Base-by-base conservation (phyloP, 2,113 vertebrate genomes). In the Microtus ochrogaster region DNA sequence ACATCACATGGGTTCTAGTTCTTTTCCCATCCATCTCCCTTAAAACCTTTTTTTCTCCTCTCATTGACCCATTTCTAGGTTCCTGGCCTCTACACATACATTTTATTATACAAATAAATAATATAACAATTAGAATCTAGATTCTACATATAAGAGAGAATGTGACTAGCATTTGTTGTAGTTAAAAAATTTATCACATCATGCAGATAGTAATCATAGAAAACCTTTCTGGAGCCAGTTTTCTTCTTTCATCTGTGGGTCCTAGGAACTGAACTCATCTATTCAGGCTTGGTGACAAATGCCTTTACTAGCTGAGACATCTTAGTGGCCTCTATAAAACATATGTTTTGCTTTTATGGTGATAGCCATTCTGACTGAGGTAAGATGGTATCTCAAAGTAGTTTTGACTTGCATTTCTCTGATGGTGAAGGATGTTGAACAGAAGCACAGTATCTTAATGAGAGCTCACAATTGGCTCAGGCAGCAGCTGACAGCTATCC, bases 401-500 rank as follows among this genome's bases (percentile, higher is more conserved):
- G 30, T 36, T 86, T 86, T 49, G 49, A 68, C 28, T 86, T 86
- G 61, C 39, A 65, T 44, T 84, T 66, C 58, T 41, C 63, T 68
- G 28, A 68, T 14, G 63, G 28, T 44, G 41, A 36, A 49, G 63
- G 83, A 24, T 7, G 28, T 49, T 68, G 63, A 68, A 86, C 63
- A 68, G 68, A 87, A 94, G 93, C 96, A 83, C 77, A 3, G 81
- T 78, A 66, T 73, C 90, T 90, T 92, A 87, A 94, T 94, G 82
- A 92, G 63, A 0, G 1, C 39, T 83, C 76, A 63, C 72, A 66
- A 44, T 90, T 3, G 0, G 47, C 5, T 22, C 63, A 78, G 82
- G 78, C 47, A 52, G 84, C 68, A 73, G 94, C 94, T 95, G 78
- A 97, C 97, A 94, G 94, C 94, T 84, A 77, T 3, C 49, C 70